Base-by-base conservation (phyloP, 2,797 vertebrate species). In the Myiothlypis chrysogaster region DNA sequence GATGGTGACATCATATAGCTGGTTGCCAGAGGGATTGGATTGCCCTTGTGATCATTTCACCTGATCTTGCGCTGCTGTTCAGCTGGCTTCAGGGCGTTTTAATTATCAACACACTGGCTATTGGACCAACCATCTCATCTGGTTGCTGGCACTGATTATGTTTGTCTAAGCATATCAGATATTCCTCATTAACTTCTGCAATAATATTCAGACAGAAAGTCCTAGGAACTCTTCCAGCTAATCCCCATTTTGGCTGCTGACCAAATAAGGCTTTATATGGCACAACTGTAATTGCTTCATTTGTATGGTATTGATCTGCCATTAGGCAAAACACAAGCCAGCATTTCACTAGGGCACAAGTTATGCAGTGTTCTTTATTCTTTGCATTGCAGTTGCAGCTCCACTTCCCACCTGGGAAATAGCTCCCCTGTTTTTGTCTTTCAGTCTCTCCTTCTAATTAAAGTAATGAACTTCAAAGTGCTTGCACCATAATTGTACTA, bases 181-280 rank as follows among this genome's bases (percentile, higher is more conserved):
- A 82, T 96, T 94, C 87, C 72, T 95, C 93, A 94, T 95, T 95
- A 95, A 94, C 87, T 96, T 95, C 52, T 94, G 81, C 4, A 8
- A 92, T 92, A 87, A 87, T 95, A 93, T 82, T 95, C 90, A 94
- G 85, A 93, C 93, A 94, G 89, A 96, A 94, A 95, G 91, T 94
- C 83, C 91, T 93, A 93, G 95, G 95, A 96, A 91, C 70, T 88
- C 85, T 96, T 97, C 95, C 95, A 97, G 81, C 91, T 94, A 96
- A 97, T 96, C 92, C 92, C 59, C 52, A 46, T 83, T 90, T 94
- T 97, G 94, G 94, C 92, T 94, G 69, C 91, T 96, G 79, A 95
- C 87, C 94, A 96, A 90, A 96, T 86, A 93, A 95, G 80, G 83
- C 66, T 95, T 96, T 96, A 95, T 94, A 70, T 91, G 85, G 88